These are phyloP conservation scores for Eutolmus rufibarbis DNA, from an alignment of 2,888 invertebrate genomes.

Conservation along the genomic window DNA sequence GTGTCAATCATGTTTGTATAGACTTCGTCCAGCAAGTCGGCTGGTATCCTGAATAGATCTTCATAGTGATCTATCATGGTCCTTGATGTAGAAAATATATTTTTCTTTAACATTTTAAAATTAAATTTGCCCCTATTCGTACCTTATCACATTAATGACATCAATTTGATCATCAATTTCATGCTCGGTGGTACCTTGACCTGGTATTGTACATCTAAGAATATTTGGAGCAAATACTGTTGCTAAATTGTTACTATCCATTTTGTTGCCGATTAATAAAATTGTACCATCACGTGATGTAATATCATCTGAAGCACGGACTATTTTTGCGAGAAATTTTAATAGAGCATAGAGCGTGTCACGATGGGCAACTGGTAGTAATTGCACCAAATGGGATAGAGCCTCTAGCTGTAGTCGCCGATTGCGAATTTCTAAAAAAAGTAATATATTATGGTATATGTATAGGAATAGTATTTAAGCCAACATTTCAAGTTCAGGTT, in stretches of 20 bases:
- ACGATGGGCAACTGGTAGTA: constrained; percentile 85
- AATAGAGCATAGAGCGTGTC: constrained; percentile 83
- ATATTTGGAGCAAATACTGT: constrained; percentile 95
- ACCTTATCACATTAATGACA: constrained; percentile 87
- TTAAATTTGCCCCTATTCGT: constrained; percentile 37
- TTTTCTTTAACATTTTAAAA: no score
- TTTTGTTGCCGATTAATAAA: constrained; percentile 77
- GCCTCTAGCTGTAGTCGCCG: constrained; percentile 83
- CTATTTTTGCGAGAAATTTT: constrained; percentile 75
- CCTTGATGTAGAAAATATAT: constrained; percentile 49
- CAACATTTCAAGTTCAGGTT: neutral
- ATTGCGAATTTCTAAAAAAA: constrained; percentile 77
- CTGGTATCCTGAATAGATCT: constrained; percentile 77
- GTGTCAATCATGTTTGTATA: constrained; percentile 85
- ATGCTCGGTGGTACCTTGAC: constrained; percentile 54
- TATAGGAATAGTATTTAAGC: neutral
- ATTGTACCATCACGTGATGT: constrained; percentile 52
- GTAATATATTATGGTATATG: neutral
- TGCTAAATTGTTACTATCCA: constrained; percentile 91
- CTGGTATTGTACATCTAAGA: constrained; percentile 71
- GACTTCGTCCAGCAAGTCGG: constrained; percentile 84
- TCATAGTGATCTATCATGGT: constrained; percentile 77
- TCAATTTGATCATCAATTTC: constrained; percentile 77
- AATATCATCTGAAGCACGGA: constrained; percentile 56
- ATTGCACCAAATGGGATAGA: constrained; percentile 81